Evolutionary conservation across 1,140 invertebrate genomes (phyloP).

Genomic region (Ceratitis capitata): DNA sequence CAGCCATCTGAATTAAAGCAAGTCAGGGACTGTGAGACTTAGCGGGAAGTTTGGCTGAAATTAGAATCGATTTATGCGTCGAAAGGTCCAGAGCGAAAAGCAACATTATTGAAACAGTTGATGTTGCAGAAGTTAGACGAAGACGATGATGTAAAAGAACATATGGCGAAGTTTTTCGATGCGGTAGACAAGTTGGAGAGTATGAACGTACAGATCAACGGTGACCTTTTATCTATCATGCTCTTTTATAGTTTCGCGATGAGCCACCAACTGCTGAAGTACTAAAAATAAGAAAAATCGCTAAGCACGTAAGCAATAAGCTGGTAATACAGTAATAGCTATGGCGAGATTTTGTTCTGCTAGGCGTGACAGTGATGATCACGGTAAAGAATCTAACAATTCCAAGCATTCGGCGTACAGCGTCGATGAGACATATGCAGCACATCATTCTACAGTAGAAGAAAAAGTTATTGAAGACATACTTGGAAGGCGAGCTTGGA

Average conservation of each 20-base stretch:
- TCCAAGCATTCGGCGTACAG: neutral
- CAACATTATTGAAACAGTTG: slow-evolving; percentile 50
- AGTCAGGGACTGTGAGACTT: slow-evolving; percentile 44
- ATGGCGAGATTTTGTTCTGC: neutral
- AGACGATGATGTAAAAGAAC: slow-evolving; percentile 44
- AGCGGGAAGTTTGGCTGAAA: slow-evolving; percentile 47
- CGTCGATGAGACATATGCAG: neutral
- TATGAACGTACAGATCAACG: slow-evolving; percentile 42
- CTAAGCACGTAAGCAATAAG: neutral
- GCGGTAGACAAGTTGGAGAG: slow-evolving; percentile 46
- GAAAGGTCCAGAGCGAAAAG: slow-evolving; percentile 48
- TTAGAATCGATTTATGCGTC: slow-evolving; percentile 47
- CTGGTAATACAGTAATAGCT: neutral
- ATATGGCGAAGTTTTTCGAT: slow-evolving; percentile 50
- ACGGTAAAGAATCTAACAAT: neutral
- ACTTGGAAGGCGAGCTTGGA: neutral
- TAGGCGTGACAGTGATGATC: neutral
- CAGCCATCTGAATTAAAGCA: slow-evolving; percentile 46
- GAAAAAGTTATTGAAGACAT: neutral
- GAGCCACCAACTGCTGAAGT: neutral
- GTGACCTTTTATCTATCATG: slow-evolving; percentile 33
- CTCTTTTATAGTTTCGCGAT: slow-evolving; percentile 36
- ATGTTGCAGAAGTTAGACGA: slow-evolving; percentile 46
- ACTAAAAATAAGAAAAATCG: neutral
- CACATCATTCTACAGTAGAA: neutral